Percentiles rank a stretch among this genome's conserved stretches.
Conservation (phyloP, 2,113 vertebrate genomes). For the Rana temporaria region DNA sequence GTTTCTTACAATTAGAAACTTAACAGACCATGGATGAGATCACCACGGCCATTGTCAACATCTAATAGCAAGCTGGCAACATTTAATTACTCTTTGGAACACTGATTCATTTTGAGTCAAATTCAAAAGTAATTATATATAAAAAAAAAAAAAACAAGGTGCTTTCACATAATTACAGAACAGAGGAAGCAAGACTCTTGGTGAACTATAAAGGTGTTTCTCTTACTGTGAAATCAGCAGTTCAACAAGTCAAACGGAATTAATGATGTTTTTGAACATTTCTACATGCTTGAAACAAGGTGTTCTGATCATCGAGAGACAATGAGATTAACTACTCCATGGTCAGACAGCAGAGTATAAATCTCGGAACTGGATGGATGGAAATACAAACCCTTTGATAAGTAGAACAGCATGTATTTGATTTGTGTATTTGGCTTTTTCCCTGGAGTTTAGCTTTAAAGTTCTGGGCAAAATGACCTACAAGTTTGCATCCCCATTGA, state of each 20-base stretch:
- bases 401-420: no score
- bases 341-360: not conserved
- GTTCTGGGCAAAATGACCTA: no score
- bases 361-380: no score
- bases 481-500: no score
- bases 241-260: conserved; percentile 43
- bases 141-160: conserved; percentile 1
- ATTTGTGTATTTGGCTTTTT: no score
- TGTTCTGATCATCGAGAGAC: not conserved
- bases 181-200: not conserved
- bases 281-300: conserved; percentile 12
- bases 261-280: conserved; percentile 28
- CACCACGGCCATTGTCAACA: not conserved
- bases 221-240: conserved; percentile 46
- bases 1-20: not conserved
- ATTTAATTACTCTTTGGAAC: not conserved
- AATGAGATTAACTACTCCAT: not conserved
- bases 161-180: not conserved
- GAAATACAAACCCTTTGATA: no score
- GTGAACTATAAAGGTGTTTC: conserved; percentile 41
- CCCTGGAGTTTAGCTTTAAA: no score
- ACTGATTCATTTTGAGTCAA: not conserved
- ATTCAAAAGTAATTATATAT: conserved; percentile 18
- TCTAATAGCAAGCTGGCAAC: not conserved
- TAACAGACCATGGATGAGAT: not conserved